Base-by-base conservation (phyloP, 2,797 vertebrate species). In the Pseudopleuronectes americanus region DNA sequence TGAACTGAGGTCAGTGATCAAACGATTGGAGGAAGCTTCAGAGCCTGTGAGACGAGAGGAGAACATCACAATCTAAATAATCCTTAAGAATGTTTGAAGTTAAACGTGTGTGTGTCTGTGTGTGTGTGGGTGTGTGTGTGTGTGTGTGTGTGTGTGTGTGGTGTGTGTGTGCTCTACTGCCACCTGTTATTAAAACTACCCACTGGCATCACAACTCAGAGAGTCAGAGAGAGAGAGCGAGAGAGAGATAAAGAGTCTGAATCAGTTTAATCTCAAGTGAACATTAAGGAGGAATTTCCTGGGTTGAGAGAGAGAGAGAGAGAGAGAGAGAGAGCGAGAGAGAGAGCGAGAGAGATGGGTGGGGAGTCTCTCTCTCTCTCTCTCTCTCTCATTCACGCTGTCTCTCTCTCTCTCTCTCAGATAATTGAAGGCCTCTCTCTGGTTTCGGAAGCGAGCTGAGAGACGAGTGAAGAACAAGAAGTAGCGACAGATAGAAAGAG, bases 371-470 rank as follows among this genome's bases (percentile, higher is more conserved):
- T 36, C 33, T 12, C 41, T 43, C 12, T 13, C 45, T 64, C 63
- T 81, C 36, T 76, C 62, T 62, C 63, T 67, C 53, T 58, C 66
- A 78, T 57, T 80, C 72, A 60, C 56, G 17, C 13, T 14, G 33
- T 64, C 63, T 81, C 38, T 76, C 62, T 62, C 63, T 67, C 53
- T 58, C 62, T 79, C 58, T 81, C 72, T 62, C 56, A 71, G 75
- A 85, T 92, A 91, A 92, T 92, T 90, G 88, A 87, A 91, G 89
- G 86, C 71, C 75, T 90, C 17, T 4, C 67, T 85, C 63, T 61
- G 76, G 74, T 80, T 85, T 78, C 74, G 69, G 65, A 85, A 77
- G 65, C 61, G 48, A 55, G 71, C 57, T 47, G 66, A 75, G 75
- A 61, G 68, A 74, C 7, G 24, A 64, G 43, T 4, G 24, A 48